Base-by-base conservation (phyloP, 2,888 invertebrate species). In the Busseola fusca region DNA sequence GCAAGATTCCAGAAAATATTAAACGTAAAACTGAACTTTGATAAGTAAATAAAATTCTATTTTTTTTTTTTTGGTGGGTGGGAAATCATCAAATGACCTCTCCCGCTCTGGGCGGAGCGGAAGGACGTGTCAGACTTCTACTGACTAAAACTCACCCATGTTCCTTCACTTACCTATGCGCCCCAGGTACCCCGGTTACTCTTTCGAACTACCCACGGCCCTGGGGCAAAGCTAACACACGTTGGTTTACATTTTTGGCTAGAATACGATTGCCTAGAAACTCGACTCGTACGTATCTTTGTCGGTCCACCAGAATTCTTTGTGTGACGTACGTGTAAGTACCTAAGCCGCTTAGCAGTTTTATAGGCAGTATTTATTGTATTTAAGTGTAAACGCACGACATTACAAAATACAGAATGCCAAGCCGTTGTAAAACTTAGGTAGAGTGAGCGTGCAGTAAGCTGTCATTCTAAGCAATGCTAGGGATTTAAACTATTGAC, bases 21-120 rank as follows among this genome's bases (percentile, higher is more conserved):
- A 52, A 52, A 54, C 14, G 52, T 5, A 45, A 64, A 59, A 71
- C 18, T 16, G 63, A 52, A 71, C 45, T 21, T 12, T 4, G 21
- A 18, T 45, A 40, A 14, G 48, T n/a, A 56, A 78, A 60, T 50
- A 56, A 37, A 58, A 78, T 25, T 58, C n/a, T n/a, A n/a, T n/a
- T n/a, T n/a, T n/a, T n/a, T n/a, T n/a, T n/a, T n/a, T n/a, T n/a
- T n/a, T n/a, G n/a, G n/a, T n/a, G n/a, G n/a, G n/a, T n/a, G n/a
- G n/a, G n/a, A n/a, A n/a, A n/a, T n/a, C n/a, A n/a, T n/a, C n/a
- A n/a, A n/a, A n/a, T n/a, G n/a, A n/a, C n/a, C n/a, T n/a, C n/a
- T n/a, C n/a, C n/a, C n/a, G n/a, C n/a, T n/a, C n/a, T n/a, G n/a
- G n/a, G n/a, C n/a, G n/a, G n/a, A n/a, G n/a, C n/a, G n/a, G n/a